Conservation (phyloP, 2,113 vertebrate species). For the Fulica atra region DNA sequence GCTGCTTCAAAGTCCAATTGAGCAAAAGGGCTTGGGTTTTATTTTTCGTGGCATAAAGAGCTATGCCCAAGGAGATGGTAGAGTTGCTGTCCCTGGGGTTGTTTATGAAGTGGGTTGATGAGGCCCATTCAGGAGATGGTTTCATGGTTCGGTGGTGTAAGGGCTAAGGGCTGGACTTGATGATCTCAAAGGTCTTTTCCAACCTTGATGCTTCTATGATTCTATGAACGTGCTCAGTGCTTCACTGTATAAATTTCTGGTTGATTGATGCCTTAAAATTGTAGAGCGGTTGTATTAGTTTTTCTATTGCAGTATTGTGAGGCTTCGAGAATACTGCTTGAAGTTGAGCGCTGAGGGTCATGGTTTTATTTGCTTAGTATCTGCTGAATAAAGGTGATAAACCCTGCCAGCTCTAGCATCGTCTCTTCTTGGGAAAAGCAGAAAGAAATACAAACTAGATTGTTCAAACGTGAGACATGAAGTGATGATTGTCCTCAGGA, state of each 20-base stretch:
- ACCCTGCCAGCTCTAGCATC: not conserved
- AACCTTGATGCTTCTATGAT: no score
- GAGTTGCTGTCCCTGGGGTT: no score
- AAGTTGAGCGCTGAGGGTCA: not conserved
- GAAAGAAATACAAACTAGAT: not conserved
- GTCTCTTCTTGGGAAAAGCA: not conserved
- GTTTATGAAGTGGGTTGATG: no score
- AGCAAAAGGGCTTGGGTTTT: not conserved
- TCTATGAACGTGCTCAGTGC: not conserved
- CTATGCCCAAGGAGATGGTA: not conserved
- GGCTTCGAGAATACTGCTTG: not conserved
- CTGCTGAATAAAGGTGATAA: not conserved
- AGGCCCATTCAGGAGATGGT: no score
- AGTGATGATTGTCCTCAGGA: not conserved
- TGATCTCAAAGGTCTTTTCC: no score
- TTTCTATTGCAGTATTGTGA: not conserved
- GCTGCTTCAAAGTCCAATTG: not conserved
- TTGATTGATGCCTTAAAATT: not conserved
- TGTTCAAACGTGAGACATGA: not conserved
- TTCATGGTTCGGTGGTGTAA: no score
- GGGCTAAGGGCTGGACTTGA: no score
- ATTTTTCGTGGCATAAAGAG: not conserved
- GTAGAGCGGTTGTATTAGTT: not conserved
- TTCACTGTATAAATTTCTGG: not conserved
- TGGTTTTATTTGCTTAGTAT: not conserved